phyloP scores from a whole-genome alignment of 1,140 invertebrate species.

The Drosophila prosaltans region DNA sequence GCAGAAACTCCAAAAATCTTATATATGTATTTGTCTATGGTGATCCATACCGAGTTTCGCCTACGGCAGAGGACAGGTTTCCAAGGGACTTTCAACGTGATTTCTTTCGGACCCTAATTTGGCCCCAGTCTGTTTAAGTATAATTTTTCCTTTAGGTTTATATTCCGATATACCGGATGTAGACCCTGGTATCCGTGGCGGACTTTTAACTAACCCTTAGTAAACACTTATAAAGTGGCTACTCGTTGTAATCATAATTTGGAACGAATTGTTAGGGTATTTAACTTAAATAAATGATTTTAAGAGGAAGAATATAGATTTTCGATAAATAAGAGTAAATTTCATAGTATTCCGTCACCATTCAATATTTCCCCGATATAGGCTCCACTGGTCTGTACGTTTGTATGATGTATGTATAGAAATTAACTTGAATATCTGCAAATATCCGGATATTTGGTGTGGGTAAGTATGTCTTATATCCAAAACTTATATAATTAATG shows the following conservation, averaged over 20 bases:
- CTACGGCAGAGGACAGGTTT: too few relatives aligned
- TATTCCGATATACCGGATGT: neutral
- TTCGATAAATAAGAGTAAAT: neutral
- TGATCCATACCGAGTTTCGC: too few relatives aligned
- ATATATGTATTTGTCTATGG: neutral
- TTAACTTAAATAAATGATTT: too few relatives aligned
- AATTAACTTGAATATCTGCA: neutral
- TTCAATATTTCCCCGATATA: neutral
- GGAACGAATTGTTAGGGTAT: too few relatives aligned
- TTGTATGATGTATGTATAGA: neutral
- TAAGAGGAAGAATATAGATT: too few relatives aligned
- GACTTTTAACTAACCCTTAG: neutral
- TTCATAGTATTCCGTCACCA: neutral
- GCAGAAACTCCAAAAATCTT: neutral
- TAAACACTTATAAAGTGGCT: too few relatives aligned
- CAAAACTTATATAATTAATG: slow-evolving; percentile 5
- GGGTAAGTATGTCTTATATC: slow-evolving; percentile 13
- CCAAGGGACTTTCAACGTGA: neutral
- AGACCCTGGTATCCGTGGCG: neutral
- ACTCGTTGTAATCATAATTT: too few relatives aligned
- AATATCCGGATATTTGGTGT: neutral
- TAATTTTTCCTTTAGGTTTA: neutral
- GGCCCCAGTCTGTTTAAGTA: neutral
- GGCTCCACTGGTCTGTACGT: neutral
- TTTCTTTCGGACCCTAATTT: neutral